Evolutionary conservation across 2,888 invertebrate genomes (phyloP).

Genomic region (Epistrophe eligans): DNA sequence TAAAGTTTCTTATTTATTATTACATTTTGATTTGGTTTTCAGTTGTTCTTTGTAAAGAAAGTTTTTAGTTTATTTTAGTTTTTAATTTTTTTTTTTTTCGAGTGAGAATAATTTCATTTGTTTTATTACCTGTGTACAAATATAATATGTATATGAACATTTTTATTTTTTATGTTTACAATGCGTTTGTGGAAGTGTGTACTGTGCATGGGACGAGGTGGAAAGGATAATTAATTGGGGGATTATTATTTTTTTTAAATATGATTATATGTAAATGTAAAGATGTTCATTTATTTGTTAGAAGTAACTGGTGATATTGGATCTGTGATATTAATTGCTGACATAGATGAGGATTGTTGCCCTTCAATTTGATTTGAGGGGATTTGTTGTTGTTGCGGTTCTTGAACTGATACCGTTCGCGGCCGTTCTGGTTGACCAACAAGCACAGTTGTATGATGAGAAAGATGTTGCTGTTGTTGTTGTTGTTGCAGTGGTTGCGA

Average conservation of each 20-base stretch:
- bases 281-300: constrained; percentile 25
- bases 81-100: no score
- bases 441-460: constrained; percentile 5
- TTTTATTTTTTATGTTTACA: background rate
- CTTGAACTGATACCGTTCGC: constrained; percentile 3
- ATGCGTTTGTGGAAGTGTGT: background rate
- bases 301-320: constrained; percentile 24
- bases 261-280: background rate
- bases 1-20: background rate
- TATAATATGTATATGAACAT: background rate
- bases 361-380: constrained; percentile 20
- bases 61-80: no score
- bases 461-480: constrained; percentile 11
- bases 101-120: background rate
- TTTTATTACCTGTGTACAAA: background rate
- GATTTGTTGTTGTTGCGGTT: constrained; percentile 29
- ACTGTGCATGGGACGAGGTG: background rate
- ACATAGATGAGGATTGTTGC: background rate
- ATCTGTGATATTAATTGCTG: constrained; percentile 18
- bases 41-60: background rate
- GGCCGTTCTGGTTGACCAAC: constrained; percentile 39
- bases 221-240: background rate
- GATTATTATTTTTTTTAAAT: background rate
- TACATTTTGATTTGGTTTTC: background rate
- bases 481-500: background rate